These are phyloP conservation scores for Dinomys branickii DNA, from an alignment of 2,113 vertebrate genomes.

Conservation along the genomic window DNA sequence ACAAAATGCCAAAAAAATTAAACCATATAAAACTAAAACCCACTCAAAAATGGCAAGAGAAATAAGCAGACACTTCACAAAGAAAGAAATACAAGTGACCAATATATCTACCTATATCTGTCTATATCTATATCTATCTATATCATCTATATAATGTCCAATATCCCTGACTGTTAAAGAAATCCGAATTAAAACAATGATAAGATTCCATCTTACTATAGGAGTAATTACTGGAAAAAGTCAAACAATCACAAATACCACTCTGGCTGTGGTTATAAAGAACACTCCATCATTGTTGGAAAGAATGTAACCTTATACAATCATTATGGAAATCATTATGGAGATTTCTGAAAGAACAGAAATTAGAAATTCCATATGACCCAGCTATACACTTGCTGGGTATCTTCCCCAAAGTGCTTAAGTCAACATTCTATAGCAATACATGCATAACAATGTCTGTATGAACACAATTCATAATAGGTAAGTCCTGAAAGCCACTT, in stretches of 20 bases:
- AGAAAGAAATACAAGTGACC: background rate
- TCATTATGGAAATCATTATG: background rate
- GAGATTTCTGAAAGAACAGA: background rate
- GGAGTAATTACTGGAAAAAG: background rate
- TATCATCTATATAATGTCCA: background rate
- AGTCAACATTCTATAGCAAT: background rate
- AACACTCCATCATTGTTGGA: background rate
- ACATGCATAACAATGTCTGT: background rate
- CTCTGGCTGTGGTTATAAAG: background rate
- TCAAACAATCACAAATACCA: background rate
- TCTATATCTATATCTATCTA: too few species aligned
- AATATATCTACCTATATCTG: too few species aligned
- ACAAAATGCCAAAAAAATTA: background rate
- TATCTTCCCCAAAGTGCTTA: background rate
- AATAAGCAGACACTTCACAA: background rate
- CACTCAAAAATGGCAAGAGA: background rate
- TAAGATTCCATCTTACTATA: background rate
- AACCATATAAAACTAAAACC: background rate
- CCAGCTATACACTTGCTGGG: background rate
- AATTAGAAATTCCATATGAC: background rate
- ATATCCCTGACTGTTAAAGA: background rate
- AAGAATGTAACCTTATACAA: background rate
- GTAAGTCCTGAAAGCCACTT: background rate
- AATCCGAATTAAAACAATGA: background rate
- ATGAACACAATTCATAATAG: background rate